Base-by-base conservation (phyloP, 1,140 invertebrate species). In the Drosophila sturtevanti region DNA sequence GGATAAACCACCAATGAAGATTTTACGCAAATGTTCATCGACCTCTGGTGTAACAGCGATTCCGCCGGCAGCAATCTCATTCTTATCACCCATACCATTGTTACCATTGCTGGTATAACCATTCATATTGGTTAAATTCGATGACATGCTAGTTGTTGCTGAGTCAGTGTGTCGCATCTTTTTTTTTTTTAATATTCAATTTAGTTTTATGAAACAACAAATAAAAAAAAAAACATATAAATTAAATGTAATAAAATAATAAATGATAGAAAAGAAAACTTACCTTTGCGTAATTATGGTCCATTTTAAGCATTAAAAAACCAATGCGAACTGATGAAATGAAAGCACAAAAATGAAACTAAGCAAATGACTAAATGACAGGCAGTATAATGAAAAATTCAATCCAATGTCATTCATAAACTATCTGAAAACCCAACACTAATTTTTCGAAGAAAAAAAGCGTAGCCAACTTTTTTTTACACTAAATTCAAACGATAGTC, bases 21-120 rank as follows among this genome's bases (percentile, higher is more conserved):
- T 86, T 48, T 90, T 89, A 27, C 81, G 86, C 73, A 89, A 77
- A 24, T 90, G 77, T 44, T 89, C 85, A 24, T 58, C 56, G 4
- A 9, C 58, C 3, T 68, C 66, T 1, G 16, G 18, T 18, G 14
- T 31, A 51, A 10, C 38, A 21, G 1, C 41, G 60, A 16, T 11
- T 12, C 24, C 60, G 24, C 7, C 38, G 7, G 21, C 24, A 48
- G 27, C 63, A 1, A 34, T 11, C 1, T 18, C 4, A 10, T 11
- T 18, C 18, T 18, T 2, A n/a, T 5, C 14, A 12, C 12, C 14
- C 9, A 10, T 27, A 0, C 16, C 55, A 24, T 41, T 22, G 16
- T 11, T 14, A 27, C 11, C 12, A 22, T 34, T 48, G 41, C 24
- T 51, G 35, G 10, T 48, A 21, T 48, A 48, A 21, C 41, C 41